phyloP scores from a whole-genome alignment of 2,888 invertebrate species.

The Ommatoiulus sabulosus region DNA sequence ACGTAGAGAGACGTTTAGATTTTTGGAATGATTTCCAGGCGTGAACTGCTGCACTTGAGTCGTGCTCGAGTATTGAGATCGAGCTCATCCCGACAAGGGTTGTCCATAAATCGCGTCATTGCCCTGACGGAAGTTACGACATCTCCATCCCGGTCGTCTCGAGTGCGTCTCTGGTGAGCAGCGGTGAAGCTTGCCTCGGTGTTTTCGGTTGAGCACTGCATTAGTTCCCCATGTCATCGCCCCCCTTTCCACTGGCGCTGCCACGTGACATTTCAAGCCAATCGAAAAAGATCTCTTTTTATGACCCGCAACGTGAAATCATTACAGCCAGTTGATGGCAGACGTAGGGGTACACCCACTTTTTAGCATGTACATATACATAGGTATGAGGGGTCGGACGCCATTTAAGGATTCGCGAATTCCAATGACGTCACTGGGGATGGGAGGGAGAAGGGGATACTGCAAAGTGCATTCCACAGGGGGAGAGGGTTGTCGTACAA shows the following conservation, averaged over 20 bases:
- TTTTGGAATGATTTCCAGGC: neutral
- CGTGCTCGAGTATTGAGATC: neutral
- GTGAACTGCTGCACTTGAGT: neutral
- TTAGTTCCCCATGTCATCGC: slow-evolving; percentile 9
- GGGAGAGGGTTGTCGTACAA: neutral
- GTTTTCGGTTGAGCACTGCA: neutral
- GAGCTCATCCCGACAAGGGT: neutral
- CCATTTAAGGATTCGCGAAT: neutral
- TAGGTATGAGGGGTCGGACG: slow-evolving; percentile 7
- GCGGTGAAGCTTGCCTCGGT: neutral
- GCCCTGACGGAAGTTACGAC: neutral
- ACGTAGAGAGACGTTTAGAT: neutral
- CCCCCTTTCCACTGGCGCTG: slow-evolving; percentile 8
- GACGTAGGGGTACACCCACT: slow-evolving; percentile 25
- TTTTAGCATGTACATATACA: slow-evolving; percentile 38
- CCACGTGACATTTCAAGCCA: slow-evolving; percentile 27
- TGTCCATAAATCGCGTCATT: neutral
- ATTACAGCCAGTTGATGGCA: slow-evolving; percentile 1
- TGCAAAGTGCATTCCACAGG: slow-evolving; percentile 1
- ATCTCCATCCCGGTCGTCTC: too few relatives aligned
- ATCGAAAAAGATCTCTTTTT: neutral
- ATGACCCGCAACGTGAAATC: neutral
- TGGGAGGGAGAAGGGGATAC: slow-evolving; percentile 6
- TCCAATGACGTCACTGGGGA: slow-evolving; percentile 10
- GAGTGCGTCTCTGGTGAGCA: neutral